These are phyloP conservation scores for Antheraea mylitta DNA, from an alignment of 1,140 invertebrate genomes.

Conservation along the genomic window DNA sequence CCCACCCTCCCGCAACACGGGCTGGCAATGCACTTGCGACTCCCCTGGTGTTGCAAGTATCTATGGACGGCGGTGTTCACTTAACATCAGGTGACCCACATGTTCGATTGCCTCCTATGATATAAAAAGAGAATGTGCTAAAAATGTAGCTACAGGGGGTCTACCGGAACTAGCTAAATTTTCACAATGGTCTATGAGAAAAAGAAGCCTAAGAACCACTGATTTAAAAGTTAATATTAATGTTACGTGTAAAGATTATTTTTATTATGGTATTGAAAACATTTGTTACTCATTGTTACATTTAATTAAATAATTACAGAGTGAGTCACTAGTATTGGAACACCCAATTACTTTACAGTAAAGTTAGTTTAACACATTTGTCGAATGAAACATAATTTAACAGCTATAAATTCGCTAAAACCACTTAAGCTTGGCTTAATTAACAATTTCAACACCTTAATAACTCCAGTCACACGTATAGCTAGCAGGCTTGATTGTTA, in stretches of 20 bases:
- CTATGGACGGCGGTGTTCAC: too few relatives aligned
- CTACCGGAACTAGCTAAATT: too few relatives aligned
- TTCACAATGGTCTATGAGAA: too few relatives aligned
- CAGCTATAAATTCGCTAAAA: constrained; percentile 30
- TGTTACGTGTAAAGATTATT: background rate
- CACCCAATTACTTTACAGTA: background rate
- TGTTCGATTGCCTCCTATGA: too few relatives aligned
- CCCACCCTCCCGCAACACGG: too few relatives aligned
- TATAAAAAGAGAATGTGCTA: too few relatives aligned
- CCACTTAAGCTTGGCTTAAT: constrained; percentile 32
- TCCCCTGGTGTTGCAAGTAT: too few relatives aligned
- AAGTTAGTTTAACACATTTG: background rate
- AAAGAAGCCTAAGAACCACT: too few relatives aligned
- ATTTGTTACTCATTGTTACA: background rate
- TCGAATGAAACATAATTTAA: background rate
- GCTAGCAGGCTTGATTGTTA: background rate
- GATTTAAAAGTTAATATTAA: too few relatives aligned
- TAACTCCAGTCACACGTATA: background rate
- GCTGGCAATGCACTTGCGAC: too few relatives aligned
- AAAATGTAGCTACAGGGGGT: too few relatives aligned
- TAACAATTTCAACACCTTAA: constrained; percentile 36
- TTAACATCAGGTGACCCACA: too few relatives aligned
- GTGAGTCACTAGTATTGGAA: background rate
- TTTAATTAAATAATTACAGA: background rate
- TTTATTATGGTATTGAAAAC: background rate